These are phyloP conservation scores for Avahi laniger DNA, from an alignment of 2,797 vertebrate genomes.

Conservation along the genomic window DNA sequence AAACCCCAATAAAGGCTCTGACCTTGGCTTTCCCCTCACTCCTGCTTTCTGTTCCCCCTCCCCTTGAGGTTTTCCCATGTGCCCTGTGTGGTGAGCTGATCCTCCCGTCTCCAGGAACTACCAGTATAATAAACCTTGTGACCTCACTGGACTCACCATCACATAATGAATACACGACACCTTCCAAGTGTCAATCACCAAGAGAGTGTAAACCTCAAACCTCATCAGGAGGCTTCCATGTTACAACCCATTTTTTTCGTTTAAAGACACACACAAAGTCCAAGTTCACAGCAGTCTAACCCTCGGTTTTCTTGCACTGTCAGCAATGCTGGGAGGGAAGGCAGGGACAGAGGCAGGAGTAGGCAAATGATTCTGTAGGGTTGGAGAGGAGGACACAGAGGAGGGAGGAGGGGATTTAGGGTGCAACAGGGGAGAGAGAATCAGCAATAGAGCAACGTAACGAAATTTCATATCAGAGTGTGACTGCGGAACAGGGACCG, in stretches of 20 bases:
- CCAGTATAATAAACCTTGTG: neutral
- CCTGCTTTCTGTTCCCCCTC: neutral
- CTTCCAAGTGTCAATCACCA: neutral
- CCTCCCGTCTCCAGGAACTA: neutral
- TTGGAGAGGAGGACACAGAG: neutral
- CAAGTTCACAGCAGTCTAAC: neutral
- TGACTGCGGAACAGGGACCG: neutral
- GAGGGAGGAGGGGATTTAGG: neutral
- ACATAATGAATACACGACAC: neutral
- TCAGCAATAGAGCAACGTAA: neutral
- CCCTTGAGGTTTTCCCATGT: neutral
- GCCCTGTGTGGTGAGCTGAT: rapidly evolving
- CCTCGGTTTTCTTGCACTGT: neutral
- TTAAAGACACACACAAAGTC: neutral
- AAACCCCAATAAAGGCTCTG: neutral
- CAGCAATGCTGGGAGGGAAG: neutral
- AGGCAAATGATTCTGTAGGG: neutral
- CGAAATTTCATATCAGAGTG: neutral
- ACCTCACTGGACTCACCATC: neutral
- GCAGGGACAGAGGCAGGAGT: neutral
- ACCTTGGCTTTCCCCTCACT: too few relatives aligned
- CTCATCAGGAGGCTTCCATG: neutral
- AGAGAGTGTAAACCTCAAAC: neutral
- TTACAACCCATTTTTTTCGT: neutral
- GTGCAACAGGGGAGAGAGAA: neutral